Evolutionary conservation across 2,113 vertebrate genomes (phyloP).

Genomic region (Trochalopteron elliotii): DNA sequence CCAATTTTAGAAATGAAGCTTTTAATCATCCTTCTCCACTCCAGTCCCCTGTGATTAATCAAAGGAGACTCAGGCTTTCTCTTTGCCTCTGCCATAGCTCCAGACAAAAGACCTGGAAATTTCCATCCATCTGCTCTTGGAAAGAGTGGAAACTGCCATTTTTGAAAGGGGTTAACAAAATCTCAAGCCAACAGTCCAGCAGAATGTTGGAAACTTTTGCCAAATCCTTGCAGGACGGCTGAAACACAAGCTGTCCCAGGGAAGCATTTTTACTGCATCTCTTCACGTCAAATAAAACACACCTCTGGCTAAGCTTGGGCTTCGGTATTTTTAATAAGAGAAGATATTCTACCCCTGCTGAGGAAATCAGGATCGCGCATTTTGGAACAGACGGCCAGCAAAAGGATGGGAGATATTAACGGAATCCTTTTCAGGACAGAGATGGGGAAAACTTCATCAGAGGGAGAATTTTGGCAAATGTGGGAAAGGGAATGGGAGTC

Average conservation of each 20-base stretch:
- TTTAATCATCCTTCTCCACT: not conserved
- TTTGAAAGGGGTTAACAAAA: too few species aligned
- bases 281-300: constrained; percentile 23
- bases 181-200: too few species aligned
- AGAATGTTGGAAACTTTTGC: not conserved
- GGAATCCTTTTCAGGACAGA: not conserved
- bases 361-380: constrained; percentile 4
- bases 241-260: constrained; percentile 38
- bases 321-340: constrained; percentile 39
- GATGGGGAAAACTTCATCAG: not conserved
- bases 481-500: not conserved
- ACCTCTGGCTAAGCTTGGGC: constrained; percentile 26
- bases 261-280: constrained; percentile 26
- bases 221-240: not conserved
- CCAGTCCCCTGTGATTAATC: not conserved
- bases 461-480: not conserved
- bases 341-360: constrained; percentile 20
- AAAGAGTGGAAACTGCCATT: too few species aligned
- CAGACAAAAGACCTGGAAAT: not conserved
- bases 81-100: not conserved
- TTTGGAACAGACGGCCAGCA: not conserved
- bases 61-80: not conserved
- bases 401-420: not conserved
- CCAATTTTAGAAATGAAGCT: not conserved
- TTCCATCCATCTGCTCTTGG: too few species aligned